These are phyloP conservation scores for Lasiommata megera DNA, from an alignment of 2,888 invertebrate species.

Conservation along the genomic window DNA sequence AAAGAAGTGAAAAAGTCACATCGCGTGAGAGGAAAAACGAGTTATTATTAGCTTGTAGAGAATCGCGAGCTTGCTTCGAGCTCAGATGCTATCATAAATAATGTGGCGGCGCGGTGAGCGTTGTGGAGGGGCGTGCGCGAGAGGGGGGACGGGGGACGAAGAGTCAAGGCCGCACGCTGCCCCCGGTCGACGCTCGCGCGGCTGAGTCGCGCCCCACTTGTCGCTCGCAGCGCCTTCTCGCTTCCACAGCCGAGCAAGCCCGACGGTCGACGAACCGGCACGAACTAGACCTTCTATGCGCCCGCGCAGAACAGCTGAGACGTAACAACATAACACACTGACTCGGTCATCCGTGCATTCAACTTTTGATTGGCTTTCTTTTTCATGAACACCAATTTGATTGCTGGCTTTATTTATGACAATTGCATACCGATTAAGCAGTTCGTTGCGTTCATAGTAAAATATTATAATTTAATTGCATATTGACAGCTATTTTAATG, in stretches of 20 bases:
- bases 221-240: conserved; percentile 62
- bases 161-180: conserved; percentile 89
- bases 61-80: conserved; percentile 75
- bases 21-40: conserved; percentile 79
- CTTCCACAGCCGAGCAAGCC: conserved; percentile 54
- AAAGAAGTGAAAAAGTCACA: conserved; percentile 57
- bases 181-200: conserved; percentile 88
- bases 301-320: conserved; percentile 79
- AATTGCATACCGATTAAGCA: conserved; percentile 2
- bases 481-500: no score
- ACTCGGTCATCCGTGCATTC: conserved; percentile 82
- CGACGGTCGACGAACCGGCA: conserved; percentile 60
- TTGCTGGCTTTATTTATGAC: conserved; percentile 40
- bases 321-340: conserved; percentile 81
- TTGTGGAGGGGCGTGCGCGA: conserved; percentile 49
- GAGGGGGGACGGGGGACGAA: conserved; percentile 51
- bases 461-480: no score
- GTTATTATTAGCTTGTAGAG: conserved; percentile 78
- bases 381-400: conserved; percentile 66
- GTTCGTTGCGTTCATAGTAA: not conserved
- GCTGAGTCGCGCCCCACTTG: conserved; percentile 76
- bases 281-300: conserved; percentile 81
- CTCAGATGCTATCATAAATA: conserved; percentile 80
- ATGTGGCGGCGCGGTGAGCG: conserved; percentile 72
- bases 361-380: conserved; percentile 81